A percentile compares a stretch with the other conserved stretches of the same genome.
phyloP scores from a whole-genome alignment of 2,113 vertebrate species.

The Pteruthius melanotis region DNA sequence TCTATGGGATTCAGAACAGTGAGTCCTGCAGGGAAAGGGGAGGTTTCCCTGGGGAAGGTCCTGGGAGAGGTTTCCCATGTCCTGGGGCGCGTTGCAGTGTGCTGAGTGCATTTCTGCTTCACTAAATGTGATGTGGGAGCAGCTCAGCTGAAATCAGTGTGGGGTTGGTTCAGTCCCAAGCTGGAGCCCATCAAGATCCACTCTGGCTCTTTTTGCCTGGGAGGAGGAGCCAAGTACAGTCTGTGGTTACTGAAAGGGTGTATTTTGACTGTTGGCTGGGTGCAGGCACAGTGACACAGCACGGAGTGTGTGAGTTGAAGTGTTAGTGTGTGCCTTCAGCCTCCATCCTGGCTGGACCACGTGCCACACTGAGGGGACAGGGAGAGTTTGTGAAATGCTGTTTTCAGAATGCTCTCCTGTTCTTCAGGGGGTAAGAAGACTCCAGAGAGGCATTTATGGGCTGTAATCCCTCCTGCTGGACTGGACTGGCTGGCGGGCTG shows the following conservation, averaged over 20 bases:
- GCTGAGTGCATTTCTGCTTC: not conserved
- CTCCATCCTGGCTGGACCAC: not conserved
- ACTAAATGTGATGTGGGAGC: not conserved
- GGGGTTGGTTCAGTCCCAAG: not conserved
- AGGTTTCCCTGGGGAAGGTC: not conserved
- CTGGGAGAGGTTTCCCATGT: fast-evolving
- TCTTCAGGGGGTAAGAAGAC: not conserved
- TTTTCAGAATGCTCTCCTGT: fast-evolving
- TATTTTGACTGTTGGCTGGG: not conserved
- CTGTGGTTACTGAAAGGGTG: not conserved
- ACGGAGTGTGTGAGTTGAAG: fast-evolving
- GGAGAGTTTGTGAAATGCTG: not conserved
- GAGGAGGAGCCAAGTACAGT: not conserved
- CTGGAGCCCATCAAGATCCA: not conserved
- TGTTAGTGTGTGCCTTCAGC: not conserved
- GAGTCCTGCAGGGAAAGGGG: not conserved
- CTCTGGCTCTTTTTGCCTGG: not conserved
- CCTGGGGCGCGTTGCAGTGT: not conserved
- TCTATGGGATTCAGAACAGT: conserved; percentile 96
- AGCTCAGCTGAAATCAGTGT: not conserved
- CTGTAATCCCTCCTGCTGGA: not conserved
- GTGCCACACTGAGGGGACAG: not conserved
- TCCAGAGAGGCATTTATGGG: not conserved
- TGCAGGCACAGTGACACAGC: not conserved
- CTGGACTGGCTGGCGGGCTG: not conserved